A percentile compares a stretch with the other conserved stretches of the same genome.
Conservation (phyloP, 2,797 vertebrate species). For the Dermochelys coriacea region DNA sequence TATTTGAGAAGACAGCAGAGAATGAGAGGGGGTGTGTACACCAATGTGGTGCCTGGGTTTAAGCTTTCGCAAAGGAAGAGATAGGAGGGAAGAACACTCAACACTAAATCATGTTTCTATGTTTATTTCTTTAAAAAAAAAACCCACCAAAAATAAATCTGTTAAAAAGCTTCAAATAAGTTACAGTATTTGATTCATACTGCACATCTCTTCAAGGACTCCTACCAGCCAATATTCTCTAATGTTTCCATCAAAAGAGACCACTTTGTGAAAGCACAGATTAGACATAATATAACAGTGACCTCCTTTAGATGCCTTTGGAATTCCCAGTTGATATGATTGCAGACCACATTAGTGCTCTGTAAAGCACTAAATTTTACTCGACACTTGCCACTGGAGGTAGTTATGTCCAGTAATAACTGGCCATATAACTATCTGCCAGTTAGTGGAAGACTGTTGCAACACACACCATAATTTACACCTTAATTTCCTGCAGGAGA, state of each 20-base stretch:
- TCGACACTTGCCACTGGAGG: background rate
- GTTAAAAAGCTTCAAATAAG: slow-evolving; percentile 29
- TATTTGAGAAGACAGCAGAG: background rate
- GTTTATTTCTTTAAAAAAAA: background rate
- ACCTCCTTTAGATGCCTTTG: slow-evolving; percentile 13
- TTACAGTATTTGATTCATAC: background rate
- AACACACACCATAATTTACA: background rate
- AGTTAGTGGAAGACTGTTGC: background rate
- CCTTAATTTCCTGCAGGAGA: background rate
- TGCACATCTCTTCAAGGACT: background rate
- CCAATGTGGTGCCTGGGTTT: background rate
- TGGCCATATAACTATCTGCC: background rate
- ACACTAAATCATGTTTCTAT: background rate
- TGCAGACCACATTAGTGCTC: background rate
- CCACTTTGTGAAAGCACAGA: slow-evolving; percentile 4
- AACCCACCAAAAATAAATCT: background rate
- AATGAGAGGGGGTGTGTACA: background rate
- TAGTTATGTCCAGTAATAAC: background rate
- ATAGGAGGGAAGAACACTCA: slow-evolving; percentile 4
- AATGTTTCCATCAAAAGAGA: slow-evolving; percentile 22
- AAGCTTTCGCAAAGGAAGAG: slow-evolving; percentile 2
- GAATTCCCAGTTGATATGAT: slow-evolving; percentile 35
- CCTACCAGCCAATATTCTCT: background rate
- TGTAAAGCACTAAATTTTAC: background rate
- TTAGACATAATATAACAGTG: slow-evolving; percentile 8